These are phyloP conservation scores for Leptinotarsa juncta DNA, from an alignment of 2,888 invertebrate species.

Conservation along the genomic window DNA sequence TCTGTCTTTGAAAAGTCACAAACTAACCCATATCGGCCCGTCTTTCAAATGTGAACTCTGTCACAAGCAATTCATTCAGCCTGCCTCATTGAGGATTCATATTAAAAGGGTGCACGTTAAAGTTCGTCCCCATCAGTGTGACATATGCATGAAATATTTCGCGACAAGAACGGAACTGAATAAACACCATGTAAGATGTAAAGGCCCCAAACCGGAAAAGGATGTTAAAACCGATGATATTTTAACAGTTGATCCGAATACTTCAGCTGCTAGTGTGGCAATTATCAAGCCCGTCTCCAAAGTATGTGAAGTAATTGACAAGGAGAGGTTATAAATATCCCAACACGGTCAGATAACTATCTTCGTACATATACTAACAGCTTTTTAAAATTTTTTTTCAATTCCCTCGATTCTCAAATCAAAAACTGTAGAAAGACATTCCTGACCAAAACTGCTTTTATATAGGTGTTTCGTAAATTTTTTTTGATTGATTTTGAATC, in stretches of 20 bases:
- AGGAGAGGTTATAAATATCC: no score
- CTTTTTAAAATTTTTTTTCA: no score
- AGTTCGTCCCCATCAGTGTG: slow-evolving; percentile 17
- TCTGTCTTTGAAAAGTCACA: slow-evolving; percentile 67
- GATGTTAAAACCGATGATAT: not conserved
- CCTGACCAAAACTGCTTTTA: no score
- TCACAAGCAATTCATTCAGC: slow-evolving; percentile 69
- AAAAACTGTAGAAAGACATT: no score
- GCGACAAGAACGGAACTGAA: slow-evolving; percentile 28
- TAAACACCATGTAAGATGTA: slow-evolving; percentile 27
- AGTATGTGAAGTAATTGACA: no score
- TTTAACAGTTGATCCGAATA: not conserved
- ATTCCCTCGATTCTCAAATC: no score
- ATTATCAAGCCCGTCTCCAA: not conserved
- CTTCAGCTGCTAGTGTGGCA: not conserved
- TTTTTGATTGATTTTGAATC: not conserved
- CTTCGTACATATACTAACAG: no score
- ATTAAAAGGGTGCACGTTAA: slow-evolving; percentile 50
- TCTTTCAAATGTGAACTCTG: slow-evolving; percentile 67
- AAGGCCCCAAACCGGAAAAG: slow-evolving; percentile 24
- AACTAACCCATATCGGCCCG: slow-evolving; percentile 57
- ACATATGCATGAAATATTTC: slow-evolving; percentile 18
- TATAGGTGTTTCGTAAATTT: no score
- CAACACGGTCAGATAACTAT: no score
- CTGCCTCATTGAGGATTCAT: slow-evolving; percentile 67